Conservation (phyloP, 2,888 invertebrate genomes). For the Loripinus fragilis region DNA sequence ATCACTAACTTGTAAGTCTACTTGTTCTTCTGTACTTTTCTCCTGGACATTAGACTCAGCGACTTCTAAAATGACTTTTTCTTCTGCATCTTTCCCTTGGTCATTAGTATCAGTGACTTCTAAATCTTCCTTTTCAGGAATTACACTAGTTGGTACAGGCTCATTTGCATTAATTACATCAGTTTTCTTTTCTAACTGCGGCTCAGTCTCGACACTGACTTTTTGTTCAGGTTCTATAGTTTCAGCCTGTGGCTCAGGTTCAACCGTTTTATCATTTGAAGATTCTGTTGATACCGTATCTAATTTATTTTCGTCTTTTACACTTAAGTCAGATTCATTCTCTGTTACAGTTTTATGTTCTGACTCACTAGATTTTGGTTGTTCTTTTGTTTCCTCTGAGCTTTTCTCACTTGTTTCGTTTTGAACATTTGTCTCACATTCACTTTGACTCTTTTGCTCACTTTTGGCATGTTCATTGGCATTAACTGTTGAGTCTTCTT, state of each 20-base stretch:
- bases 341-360: neutral
- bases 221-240: neutral
- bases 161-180: neutral
- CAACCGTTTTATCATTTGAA: neutral
- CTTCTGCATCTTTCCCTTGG: neutral
- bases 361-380: neutral
- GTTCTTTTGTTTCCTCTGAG: neutral
- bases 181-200: neutral
- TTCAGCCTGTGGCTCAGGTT: neutral
- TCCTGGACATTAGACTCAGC: too few species aligned
- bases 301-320: neutral
- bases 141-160: neutral
- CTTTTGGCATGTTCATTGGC: neutral
- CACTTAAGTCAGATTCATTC: neutral
- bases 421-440: neutral
- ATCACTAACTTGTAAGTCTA: too few species aligned
- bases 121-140: neutral
- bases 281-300: neutral
- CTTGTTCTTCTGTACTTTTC: too few species aligned
- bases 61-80: too few species aligned
- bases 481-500: neutral
- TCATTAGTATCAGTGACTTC: neutral
- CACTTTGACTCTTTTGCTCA: neutral
- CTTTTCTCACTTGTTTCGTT: neutral
- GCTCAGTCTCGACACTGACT: neutral